Evolutionary conservation across 2,797 vertebrate genomes (phyloP).

Genomic region (Tenualosa ilisha): DNA sequence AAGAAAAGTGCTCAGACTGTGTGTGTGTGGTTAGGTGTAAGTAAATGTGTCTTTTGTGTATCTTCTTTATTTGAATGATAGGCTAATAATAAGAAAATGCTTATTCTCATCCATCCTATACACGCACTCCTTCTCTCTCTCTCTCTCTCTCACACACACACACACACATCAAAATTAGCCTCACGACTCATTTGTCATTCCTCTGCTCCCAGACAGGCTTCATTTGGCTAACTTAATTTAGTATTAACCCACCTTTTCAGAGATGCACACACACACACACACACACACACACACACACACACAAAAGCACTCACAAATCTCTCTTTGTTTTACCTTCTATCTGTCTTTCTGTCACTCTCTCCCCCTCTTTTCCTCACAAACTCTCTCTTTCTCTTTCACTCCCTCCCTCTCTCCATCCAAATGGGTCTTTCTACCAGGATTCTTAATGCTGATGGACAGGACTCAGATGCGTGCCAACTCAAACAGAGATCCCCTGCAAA

Average conservation of each 20-base stretch:
- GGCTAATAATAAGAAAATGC: too few species aligned
- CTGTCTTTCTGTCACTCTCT: not conserved
- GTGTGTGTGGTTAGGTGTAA: not conserved
- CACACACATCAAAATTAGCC: slow-evolving; percentile 39
- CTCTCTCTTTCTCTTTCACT: not conserved
- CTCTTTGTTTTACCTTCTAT: not conserved
- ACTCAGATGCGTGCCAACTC: not conserved
- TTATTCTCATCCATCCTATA: not conserved
- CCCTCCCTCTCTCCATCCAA: not conserved
- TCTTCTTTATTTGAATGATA: too few species aligned
- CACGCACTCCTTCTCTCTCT: not conserved
- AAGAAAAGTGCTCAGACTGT: not conserved
- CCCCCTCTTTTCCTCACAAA: not conserved
- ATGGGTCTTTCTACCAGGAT: not conserved
- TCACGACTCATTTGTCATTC: slow-evolving; percentile 35
- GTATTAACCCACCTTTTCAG: not conserved
- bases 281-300: not conserved
- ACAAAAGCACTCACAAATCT: not conserved
- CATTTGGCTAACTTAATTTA: slow-evolving; percentile 1
- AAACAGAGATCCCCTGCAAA: slow-evolving; percentile 11
- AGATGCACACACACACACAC: not conserved
- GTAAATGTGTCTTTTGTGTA: not conserved
- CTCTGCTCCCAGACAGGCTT: slow-evolving; percentile 30
- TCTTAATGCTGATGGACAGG: slow-evolving; percentile 6
- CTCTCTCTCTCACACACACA: not conserved